phyloP scores from a whole-genome alignment of 2,113 vertebrate species.

The Ctenomys sociabilis region DNA sequence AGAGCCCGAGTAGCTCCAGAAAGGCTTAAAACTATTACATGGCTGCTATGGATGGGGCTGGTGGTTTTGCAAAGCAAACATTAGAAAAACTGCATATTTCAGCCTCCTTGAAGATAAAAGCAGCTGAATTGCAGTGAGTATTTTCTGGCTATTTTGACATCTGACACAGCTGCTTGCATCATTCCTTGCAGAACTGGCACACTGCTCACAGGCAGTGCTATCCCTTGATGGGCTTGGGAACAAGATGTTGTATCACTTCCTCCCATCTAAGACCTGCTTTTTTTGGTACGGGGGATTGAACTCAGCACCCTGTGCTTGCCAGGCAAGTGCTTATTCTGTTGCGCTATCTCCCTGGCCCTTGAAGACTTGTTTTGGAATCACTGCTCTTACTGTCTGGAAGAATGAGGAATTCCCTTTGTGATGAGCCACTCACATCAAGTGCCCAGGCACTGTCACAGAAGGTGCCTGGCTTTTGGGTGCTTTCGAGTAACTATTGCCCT shows the following conservation, averaged over 20 bases:
- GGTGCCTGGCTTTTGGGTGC: not conserved
- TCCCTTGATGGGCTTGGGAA: not conserved
- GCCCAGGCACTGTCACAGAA: not conserved
- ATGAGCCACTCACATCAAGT: rapidly evolving
- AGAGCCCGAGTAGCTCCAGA: not conserved
- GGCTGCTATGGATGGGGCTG: too few species aligned
- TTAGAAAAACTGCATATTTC: not conserved
- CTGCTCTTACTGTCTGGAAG: not conserved
- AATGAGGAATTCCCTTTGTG: not conserved
- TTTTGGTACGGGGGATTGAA: too few species aligned
- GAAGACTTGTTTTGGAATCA: not conserved
- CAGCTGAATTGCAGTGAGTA: not conserved
- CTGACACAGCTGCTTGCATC: rapidly evolving
- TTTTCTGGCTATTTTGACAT: not conserved
- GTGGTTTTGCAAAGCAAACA: not conserved
- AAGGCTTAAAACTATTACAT: not conserved
- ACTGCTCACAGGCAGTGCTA: not conserved
- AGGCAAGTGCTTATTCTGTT: too few species aligned
- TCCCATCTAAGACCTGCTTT: not conserved
- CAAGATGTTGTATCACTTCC: not conserved
- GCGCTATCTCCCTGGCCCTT: not conserved
- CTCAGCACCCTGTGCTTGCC: too few species aligned
- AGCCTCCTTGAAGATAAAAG: not conserved
- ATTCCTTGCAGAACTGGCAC: not conserved
- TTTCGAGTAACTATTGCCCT: not conserved